Evolutionary conservation across 2,113 vertebrate genomes (phyloP), one percentile per base, ranked within the genome.

Genomic region (Lathamus discolor): DNA sequence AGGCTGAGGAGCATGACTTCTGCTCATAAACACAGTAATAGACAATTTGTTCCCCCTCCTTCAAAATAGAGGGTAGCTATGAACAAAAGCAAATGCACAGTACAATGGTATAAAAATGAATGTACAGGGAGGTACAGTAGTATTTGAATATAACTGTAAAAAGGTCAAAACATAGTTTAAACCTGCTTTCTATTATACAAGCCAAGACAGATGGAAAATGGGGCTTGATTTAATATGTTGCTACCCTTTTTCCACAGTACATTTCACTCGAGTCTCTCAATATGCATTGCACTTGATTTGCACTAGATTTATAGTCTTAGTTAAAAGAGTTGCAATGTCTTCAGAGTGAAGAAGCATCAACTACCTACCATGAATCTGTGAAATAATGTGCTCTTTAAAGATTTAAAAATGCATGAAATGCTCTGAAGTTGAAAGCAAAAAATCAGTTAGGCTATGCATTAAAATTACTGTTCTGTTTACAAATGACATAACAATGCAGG

Each of bases 11-110:
- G 7, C 7, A 9, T 74, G 37, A 73, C 37, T 68, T 77, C 28
- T 78, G 20, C 22, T 25, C 24, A 24, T 16, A 49, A 80, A 54
- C 10, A 24, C 1, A 67, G 51, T 5, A 78, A 39, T 18, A 68
- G 31, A 14, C 19, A 91, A 70, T 17, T 72, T 0, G 0, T n/a
- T 76, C 5, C 5, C 8, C 13, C 15, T 29, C 8, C 25, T 8
- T 6, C 6, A 44, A 80, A 86, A 33, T 4, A 8, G 22, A 61
- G 5, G 8, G 4, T 29, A 62, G 46, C n/a, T 31, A 43, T 49
- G 44, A 86, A 52, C 13, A 43, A 43, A 43, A 64, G n/a, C 51
- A 76, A 84, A 90, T 3, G 11, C 27, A 39, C 7, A 59, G 48
- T 44, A 66, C 7, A 28, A 3, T 5, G 17, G 61, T 55, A 48